Evolutionary conservation across 2,113 vertebrate species (phyloP), one percentile per base, ranked within the genome.

Genomic region (Jaculus jaculus): DNA sequence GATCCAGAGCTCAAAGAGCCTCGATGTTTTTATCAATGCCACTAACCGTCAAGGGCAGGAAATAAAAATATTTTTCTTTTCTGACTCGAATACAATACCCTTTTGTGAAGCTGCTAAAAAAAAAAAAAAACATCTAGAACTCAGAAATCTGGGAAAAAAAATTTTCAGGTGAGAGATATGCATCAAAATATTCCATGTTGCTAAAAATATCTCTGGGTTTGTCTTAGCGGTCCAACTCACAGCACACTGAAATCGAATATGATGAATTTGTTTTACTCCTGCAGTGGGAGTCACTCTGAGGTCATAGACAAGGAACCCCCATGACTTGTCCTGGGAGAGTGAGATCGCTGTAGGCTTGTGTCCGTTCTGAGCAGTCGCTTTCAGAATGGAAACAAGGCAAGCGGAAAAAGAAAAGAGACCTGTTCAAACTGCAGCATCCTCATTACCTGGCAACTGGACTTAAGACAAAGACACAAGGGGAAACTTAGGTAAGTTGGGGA

Each of bases 1-100:
- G 88, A 92, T 51, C 79, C 42, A 95, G 90, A 92, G 93, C 72
- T 94, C 85, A 87, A 93, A 95, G 23, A 87, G 9, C 77, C 93
- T 91, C 90, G 87, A 95, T 84, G 82, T 77, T 94, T 95, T 94
- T 94, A 97, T 96, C 95, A 94, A 81, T 81, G 78, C 87, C 87
- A 92, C 73, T 92, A 80, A 92, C 84, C 17, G 15, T 96, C 95
- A 97, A 91, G 69, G 87, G 83, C 94, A 97, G 96, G 95, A 97
- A 97, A 96, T 92, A 89, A 97, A 96, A 97, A 97, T 95, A 97
- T 95, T 95, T 96, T 93, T 89, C 84, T 95, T 94, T 95, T 90
- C 91, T 17, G 6, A 96, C 65, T 91, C 89, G 95, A 97, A 95
- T 72, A 97, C 91, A 96, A 97, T 96, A 95, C 87, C 34, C 92